These are phyloP conservation scores for Porites rus DNA, from an alignment of 92 coral and sea anemone genomes.

Conservation along the genomic window DNA sequence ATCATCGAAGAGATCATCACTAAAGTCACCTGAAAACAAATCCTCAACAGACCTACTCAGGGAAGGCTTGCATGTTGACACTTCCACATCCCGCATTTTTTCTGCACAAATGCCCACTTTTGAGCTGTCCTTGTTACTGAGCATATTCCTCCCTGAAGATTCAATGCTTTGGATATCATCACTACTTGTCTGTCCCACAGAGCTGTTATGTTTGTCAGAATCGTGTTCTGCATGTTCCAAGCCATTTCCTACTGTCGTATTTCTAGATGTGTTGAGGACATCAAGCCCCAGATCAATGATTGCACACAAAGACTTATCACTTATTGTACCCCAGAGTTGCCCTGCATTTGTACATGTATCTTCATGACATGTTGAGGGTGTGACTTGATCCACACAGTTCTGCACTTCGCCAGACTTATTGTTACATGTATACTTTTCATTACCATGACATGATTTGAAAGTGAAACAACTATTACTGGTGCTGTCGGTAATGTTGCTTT, in stretches of 20 bases:
- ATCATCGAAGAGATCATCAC: conserved; percentile 64
- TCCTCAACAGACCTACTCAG: neutral
- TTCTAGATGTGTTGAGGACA: neutral
- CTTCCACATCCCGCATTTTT: neutral
- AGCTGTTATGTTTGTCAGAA: neutral
- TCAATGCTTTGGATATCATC: neutral
- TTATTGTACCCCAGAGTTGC: neutral
- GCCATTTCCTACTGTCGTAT: neutral
- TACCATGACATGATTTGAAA: neutral
- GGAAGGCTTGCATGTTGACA: neutral
- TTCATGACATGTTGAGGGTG: neutral
- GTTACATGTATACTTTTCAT: neutral
- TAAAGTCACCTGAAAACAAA: conserved; percentile 24
- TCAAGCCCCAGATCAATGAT: neutral
- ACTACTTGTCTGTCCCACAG: too few species aligned
- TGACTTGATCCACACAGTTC: neutral
- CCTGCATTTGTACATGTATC: neutral
- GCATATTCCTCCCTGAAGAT: neutral
- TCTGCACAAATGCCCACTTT: neutral
- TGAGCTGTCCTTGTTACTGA: neutral
- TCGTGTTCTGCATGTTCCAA: neutral
- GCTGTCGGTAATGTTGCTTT: neutral
- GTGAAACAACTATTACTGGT: neutral
- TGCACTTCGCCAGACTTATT: too few species aligned
- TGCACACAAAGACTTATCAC: conserved; percentile 11